Percentiles rank a stretch among this genome's conserved stretches.
Evolutionary conservation across 2,797 vertebrate genomes (phyloP).

Genomic region (Notolabrus celidotus): DNA sequence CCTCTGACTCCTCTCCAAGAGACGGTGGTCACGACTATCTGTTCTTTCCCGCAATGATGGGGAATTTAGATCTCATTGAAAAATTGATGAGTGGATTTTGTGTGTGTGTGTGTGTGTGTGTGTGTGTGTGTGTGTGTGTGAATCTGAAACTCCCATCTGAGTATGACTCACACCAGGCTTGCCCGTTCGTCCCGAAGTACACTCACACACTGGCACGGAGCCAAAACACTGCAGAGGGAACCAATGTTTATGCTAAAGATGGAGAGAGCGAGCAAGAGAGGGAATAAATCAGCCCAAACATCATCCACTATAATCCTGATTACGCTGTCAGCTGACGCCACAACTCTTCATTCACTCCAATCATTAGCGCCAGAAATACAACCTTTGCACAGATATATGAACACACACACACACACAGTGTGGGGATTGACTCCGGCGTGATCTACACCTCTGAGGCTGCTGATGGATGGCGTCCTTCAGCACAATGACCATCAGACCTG

Average conservation of each 20-base stretch:
- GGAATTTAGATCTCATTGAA: conserved; percentile 62
- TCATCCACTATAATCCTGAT: conserved; percentile 55
- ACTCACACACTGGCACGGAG: conserved; percentile 21
- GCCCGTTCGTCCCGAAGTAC: conserved; percentile 53
- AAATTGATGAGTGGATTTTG: conserved; percentile 53
- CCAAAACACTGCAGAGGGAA: conserved; percentile 42
- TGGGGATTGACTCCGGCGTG: conserved; percentile 3
- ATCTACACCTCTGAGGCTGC: conserved; percentile 33
- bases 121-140: conserved; percentile 17
- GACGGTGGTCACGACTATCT: conserved; percentile 33
- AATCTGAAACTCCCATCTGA: conserved; percentile 40
- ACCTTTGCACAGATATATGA: neutral
- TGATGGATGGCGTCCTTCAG: conserved; percentile 73
- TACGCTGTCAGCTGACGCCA: conserved; percentile 47
- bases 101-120: no score
- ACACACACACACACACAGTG: conserved; percentile 1
- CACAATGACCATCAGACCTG: conserved; percentile 34
- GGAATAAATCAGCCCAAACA: conserved; percentile 51
- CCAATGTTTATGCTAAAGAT: conserved; percentile 32
- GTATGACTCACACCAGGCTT: conserved; percentile 63
- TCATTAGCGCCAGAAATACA: conserved; percentile 10
- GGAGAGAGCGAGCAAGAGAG: neutral
- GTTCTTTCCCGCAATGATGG: conserved; percentile 32
- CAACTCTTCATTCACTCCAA: conserved; percentile 37
- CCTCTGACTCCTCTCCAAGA: conserved; percentile 28